phyloP scores from a whole-genome alignment of 2,797 vertebrate genomes.

The Sebastes reedi region DNA sequence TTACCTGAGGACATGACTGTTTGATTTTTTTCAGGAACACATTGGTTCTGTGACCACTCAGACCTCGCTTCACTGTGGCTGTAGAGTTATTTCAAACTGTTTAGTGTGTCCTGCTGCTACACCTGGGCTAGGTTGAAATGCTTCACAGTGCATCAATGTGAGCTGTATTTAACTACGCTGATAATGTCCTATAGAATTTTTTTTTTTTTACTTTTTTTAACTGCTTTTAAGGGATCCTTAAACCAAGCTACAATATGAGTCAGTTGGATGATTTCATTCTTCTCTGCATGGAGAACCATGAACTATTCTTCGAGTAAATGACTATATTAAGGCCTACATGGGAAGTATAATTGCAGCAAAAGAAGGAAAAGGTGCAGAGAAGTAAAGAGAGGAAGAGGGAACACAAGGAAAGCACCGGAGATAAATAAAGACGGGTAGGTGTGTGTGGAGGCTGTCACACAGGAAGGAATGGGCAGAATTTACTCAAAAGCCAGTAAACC shows the following conservation, averaged over 20 bases:
- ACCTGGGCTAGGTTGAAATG: background rate
- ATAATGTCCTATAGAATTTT: background rate
- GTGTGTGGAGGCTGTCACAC: background rate
- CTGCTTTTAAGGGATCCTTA: background rate
- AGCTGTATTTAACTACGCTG: background rate
- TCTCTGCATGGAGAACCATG: background rate
- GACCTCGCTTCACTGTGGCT: background rate
- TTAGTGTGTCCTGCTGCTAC: background rate
- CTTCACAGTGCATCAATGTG: background rate
- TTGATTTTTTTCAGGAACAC: background rate
- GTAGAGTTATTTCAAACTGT: background rate
- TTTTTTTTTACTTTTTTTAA: background rate
- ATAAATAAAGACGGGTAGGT: background rate
- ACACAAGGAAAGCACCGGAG: background rate
- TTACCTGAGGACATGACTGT: slow-evolving; percentile 42
- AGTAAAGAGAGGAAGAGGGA: background rate
- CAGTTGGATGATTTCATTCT: background rate
- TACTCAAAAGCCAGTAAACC: background rate
- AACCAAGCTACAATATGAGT: background rate
- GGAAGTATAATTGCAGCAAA: background rate
- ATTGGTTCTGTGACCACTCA: background rate
- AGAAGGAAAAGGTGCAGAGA: background rate
- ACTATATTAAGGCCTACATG: background rate
- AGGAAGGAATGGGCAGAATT: slow-evolving; percentile 2
- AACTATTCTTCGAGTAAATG: background rate